These are phyloP conservation scores for Aphidius colemani DNA, from an alignment of 2,888 invertebrate species.

Conservation along the genomic window DNA sequence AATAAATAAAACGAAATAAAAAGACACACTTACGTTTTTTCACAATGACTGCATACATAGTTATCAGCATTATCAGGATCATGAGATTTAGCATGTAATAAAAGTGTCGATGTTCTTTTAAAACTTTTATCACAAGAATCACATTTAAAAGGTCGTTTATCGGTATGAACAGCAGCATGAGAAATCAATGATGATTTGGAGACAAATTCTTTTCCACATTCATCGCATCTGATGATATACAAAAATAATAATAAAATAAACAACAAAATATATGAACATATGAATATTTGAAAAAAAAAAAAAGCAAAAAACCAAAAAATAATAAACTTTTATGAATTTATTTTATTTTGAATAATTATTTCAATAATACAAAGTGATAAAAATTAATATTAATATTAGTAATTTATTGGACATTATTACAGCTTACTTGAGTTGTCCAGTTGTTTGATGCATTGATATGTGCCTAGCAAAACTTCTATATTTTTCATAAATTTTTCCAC, in stretches of 20 bases:
- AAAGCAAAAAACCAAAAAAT: neutral
- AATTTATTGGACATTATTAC: neutral
- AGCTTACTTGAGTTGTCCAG: slow-evolving; percentile 43
- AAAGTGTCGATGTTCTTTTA: slow-evolving; percentile 46
- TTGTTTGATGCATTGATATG: slow-evolving; percentile 42
- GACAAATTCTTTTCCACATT: slow-evolving; percentile 46
- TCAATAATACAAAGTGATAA: too few species aligned
- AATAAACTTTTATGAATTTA: too few species aligned
- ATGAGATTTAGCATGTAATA: slow-evolving; percentile 45
- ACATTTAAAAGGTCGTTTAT: slow-evolving; percentile 44
- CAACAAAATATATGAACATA: neutral
- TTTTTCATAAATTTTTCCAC: slow-evolving; percentile 42
- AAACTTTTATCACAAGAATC: slow-evolving; percentile 46
- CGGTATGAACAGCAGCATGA: slow-evolving; percentile 46
- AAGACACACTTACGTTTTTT: slow-evolving; percentile 42
- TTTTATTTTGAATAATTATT: too few species aligned
- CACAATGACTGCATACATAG: slow-evolving; percentile 43
- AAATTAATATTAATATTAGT: neutral
- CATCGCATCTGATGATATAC: slow-evolving; percentile 41
- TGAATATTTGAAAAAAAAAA: slow-evolving; percentile 13
- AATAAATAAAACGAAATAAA: neutral
- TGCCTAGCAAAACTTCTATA: slow-evolving; percentile 47
- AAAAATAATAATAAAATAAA: neutral
- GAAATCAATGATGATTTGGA: slow-evolving; percentile 43
- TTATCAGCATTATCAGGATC: slow-evolving; percentile 43